These are phyloP conservation scores for Hypercompe scribonia DNA, from an alignment of 2,888 invertebrate genomes.

Conservation along the genomic window DNA sequence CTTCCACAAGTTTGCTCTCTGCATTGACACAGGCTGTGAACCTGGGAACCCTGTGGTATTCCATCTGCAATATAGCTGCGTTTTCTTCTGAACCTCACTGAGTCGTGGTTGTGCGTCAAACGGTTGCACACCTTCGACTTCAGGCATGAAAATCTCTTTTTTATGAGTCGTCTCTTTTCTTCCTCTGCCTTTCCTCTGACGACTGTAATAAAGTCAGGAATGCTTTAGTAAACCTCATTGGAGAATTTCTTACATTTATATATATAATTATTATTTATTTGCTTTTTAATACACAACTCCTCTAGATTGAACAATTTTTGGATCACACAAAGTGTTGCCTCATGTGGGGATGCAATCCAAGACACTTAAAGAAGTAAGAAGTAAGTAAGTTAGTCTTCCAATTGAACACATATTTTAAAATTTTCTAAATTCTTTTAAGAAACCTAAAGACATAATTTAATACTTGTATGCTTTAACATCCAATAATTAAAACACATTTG, in stretches of 20 bases:
- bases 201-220: slow-evolving; percentile 13
- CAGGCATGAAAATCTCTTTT: slow-evolving; percentile 94
- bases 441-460: too few species aligned
- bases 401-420: too few species aligned
- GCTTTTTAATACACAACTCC: neutral
- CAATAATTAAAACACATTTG: too few species aligned
- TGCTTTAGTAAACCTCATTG: neutral
- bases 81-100: slow-evolving; percentile 89
- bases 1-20: slow-evolving; percentile 91
- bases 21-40: slow-evolving; percentile 99
- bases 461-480: too few species aligned
- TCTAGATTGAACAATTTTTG: too few species aligned
- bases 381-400: too few species aligned
- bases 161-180: slow-evolving; percentile 86
- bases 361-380: too few species aligned
- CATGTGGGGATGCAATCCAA: too few species aligned
- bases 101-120: slow-evolving; percentile 88
- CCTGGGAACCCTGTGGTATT: slow-evolving; percentile 95
- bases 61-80: slow-evolving; percentile 94
- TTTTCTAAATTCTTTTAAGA: too few species aligned
- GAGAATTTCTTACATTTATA: neutral
- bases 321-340: too few species aligned
- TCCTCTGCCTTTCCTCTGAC: slow-evolving; percentile 70
- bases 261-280: neutral
- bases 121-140: slow-evolving; percentile 92